Evolutionary conservation across 2,113 vertebrate genomes (phyloP), one percentile per base, ranked within the genome.

Genomic region (Ageneiosus marmoratus): DNA sequence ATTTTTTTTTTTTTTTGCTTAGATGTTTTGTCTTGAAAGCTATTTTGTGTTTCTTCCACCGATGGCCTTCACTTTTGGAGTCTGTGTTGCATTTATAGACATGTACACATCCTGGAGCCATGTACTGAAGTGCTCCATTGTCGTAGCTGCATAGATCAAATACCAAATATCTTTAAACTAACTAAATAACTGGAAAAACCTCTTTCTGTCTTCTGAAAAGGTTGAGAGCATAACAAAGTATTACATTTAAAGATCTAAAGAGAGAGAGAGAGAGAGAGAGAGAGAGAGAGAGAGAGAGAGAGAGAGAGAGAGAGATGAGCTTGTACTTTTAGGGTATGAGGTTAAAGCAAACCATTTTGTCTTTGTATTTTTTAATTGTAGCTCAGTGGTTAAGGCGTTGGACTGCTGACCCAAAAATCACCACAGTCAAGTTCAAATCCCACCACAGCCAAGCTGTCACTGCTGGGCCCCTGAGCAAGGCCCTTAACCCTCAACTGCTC

Each of bases 1-100:
- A 32, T 16, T 46, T 34, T 80, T 34, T 56, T 48, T 50, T 48
- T 48, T 27, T 73, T 74, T 16, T 27, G 44, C 58, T 6, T 53
- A 46, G 69, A 80, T 77, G 51, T 60, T 34, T 80, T 50, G 22
- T 10, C 78, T 69, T 67, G 20, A 80, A 60, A 18, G 24, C 53
- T 56, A 72, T 81, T 85, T 37, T 74, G 41, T 85, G 62, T 85
- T 77, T 50, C 62, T 81, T 63, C 70, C 44, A 11, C 41, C 15
- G 55, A 55, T 65, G 51, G 48, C 63, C 29, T 69, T 55, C 29
- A 32, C 37, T 62, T 62, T 74, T 34, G n/a, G 41, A 32, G 18
- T 50, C 55, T 29, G 2, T 74, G 15, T 50, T 74, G 16, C 29
- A 29, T 70, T 50, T 60, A 62, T 18, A 72, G 53, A 46, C 5